Evolutionary conservation across 2,797 vertebrate species (phyloP).

Genomic region (Euthynnus affinis): DNA sequence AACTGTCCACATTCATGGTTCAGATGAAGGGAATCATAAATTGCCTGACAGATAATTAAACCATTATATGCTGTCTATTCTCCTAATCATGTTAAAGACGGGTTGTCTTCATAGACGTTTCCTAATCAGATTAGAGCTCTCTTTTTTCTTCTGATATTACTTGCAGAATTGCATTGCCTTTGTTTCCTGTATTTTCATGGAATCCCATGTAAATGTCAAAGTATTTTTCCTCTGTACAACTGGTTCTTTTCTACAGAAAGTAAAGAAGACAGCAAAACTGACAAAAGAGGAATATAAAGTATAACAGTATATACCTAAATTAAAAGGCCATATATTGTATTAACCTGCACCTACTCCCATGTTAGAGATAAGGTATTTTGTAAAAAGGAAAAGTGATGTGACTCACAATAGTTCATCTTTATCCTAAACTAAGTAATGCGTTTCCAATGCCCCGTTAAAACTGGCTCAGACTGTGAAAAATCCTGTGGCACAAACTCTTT

Average conservation of each 20-base stretch:
- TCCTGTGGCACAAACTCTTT: conserved; percentile 48
- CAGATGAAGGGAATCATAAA: conserved; percentile 32
- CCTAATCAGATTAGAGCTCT: conserved; percentile 52
- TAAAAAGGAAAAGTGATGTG: neutral
- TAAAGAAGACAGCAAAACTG: neutral
- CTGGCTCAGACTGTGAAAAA: conserved; percentile 63
- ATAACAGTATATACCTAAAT: neutral
- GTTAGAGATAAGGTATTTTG: neutral
- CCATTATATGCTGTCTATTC: conserved; percentile 54
- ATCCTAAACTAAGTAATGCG: conserved; percentile 63
- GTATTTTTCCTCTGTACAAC: neutral
- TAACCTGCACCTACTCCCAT: neutral
- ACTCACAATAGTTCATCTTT: conserved; percentile 32
- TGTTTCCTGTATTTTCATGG: conserved; percentile 52
- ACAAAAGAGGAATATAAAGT: neutral
- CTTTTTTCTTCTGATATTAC: conserved; percentile 20
- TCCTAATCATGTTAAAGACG: conserved; percentile 64
- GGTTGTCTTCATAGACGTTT: conserved; percentile 34
- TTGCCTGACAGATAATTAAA: conserved; percentile 43
- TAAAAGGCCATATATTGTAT: neutral
- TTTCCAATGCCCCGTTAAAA: conserved; percentile 71
- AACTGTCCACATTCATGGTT: conserved; percentile 24
- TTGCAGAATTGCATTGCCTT: conserved; percentile 55
- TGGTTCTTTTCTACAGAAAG: neutral
- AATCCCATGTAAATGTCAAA: conserved; percentile 25